Evolutionary conservation across 2,113 vertebrate species (phyloP).

Genomic region (Scopus umbretta): DNA sequence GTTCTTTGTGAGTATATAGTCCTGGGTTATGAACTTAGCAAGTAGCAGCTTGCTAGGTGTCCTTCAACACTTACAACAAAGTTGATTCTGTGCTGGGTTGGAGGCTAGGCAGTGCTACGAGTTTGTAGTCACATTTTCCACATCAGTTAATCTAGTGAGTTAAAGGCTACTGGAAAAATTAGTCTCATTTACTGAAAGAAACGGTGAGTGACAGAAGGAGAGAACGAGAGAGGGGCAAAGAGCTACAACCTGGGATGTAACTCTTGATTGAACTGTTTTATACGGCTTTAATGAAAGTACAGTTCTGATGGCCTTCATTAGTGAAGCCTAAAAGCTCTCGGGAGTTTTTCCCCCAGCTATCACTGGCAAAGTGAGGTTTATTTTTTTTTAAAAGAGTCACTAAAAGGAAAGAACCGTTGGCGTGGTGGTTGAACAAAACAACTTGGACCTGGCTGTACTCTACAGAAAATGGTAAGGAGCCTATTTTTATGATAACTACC

Average conservation of each 20-base stretch:
- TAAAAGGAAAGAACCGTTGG: slow-evolving; percentile 33
- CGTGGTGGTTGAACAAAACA: slow-evolving; percentile 37
- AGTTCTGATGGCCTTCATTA: slow-evolving; percentile 12
- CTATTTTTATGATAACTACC: background rate
- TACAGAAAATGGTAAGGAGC: slow-evolving; percentile 67
- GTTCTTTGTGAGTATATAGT: background rate
- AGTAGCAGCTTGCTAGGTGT: slow-evolving; percentile 72
- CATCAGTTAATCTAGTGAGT: slow-evolving; percentile 61
- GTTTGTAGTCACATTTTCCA: slow-evolving; percentile 76
- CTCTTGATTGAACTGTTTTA: background rate
- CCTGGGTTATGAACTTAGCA: slow-evolving; percentile 44
- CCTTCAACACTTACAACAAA: slow-evolving; percentile 66
- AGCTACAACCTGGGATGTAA: background rate
- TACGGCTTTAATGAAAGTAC: slow-evolving; percentile 10
- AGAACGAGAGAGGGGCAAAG: slow-evolving; percentile 19
- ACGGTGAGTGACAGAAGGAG: background rate
- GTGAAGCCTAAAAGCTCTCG: background rate
- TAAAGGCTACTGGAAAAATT: slow-evolving; percentile 76
- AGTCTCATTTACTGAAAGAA: slow-evolving; percentile 64
- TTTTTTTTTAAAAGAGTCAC: background rate
- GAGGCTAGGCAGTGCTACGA: slow-evolving; percentile 66
- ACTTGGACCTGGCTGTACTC: slow-evolving; percentile 20
- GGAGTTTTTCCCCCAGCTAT: background rate
- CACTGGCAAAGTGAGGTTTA: background rate
- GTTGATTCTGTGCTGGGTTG: slow-evolving; percentile 69